phyloP scores from a whole-genome alignment of 2,888 invertebrate genomes.

The Lepidonotus clava region DNA sequence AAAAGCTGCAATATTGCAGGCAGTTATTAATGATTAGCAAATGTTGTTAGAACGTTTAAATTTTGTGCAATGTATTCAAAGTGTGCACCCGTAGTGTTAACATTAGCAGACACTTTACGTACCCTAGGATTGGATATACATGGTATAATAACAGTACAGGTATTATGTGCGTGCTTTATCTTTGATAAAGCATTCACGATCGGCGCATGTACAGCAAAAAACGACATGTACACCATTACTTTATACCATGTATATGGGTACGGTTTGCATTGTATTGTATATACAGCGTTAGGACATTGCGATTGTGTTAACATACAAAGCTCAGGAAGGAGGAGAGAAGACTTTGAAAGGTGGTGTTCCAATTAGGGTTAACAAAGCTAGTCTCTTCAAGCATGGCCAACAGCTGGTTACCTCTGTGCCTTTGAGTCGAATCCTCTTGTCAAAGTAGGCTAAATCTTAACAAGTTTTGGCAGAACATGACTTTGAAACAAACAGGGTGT shows the following conservation, averaged over 20 bases:
- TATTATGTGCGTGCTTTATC: neutral
- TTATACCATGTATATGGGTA: constrained; percentile 24
- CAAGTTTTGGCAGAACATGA: constrained; percentile 6
- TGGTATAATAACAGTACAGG: too few species aligned
- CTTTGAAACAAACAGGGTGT: constrained; percentile 1
- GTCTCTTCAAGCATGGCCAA: constrained; percentile 32
- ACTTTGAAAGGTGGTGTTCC: constrained; percentile 20
- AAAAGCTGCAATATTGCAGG: neutral
- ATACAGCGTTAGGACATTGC: constrained; percentile 24
- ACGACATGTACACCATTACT: constrained; percentile 14
- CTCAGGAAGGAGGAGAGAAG: neutral
- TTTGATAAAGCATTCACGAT: neutral
- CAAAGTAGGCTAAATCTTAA: neutral
- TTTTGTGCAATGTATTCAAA: constrained; percentile 20
- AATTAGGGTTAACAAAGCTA: constrained; percentile 41
- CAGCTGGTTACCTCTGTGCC: constrained; percentile 16
- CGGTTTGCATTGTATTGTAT: neutral
- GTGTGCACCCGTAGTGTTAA: neutral
- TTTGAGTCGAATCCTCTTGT: neutral
- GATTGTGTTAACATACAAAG: constrained; percentile 34
- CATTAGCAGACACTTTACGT: neutral
- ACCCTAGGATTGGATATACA: constrained; percentile 6
- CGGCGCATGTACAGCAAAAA: neutral
- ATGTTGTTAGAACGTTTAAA: neutral
- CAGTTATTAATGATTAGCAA: too few species aligned